Evolutionary conservation across 2,113 vertebrate genomes (phyloP), one percentile per base, ranked within the genome.

Genomic region (Euleptes europaea): DNA sequence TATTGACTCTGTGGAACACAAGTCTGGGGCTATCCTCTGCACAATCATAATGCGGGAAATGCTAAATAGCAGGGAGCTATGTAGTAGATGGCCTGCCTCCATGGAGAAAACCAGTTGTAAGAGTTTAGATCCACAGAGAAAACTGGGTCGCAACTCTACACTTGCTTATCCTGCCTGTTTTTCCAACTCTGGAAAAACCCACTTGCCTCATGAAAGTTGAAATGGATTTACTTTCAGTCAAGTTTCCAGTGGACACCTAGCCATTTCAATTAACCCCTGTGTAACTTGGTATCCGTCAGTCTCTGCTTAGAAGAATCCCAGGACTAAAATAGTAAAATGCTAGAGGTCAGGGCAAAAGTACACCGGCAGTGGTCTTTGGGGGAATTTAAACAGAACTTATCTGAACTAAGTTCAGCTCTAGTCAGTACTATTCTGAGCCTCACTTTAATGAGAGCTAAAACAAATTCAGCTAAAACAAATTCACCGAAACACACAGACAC

Each of bases 271-370:
- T 93, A 92, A 90, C 83, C 84, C 93, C 90, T 87, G 60, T 85
- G 71, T 82, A 89, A 92, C 84, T 91, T 83, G 49, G 80, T 83
- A 89, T 63, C 92, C 83, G 92, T 91, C 88, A 95, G 87, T 85
- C 86, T 88, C 88, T 85, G 82, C 23, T 94, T 88, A 88, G 91
- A 92, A 94, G 88, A 92, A 93, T 89, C 60, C 47, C 81, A 84
- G 51, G 86, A 94, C 88, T 90, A 84, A 94, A 95, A 93, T 40
- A 93, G 94, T 79, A 54, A 94, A 85, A 89, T 85, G 89, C 70
- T 76, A 90, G 38, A 94, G 94, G 93, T 95, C 90, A 96, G 83
- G 83, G 79, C 42, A 85, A 82, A 93, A 86, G 87, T 88, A 83
- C 87, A 72, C 49, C 86, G 81, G 74, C 78, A 89, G 79, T 91